These are phyloP conservation scores for Xestia rhomboidea DNA, from an alignment of 2,888 invertebrate genomes.

Conservation along the genomic window DNA sequence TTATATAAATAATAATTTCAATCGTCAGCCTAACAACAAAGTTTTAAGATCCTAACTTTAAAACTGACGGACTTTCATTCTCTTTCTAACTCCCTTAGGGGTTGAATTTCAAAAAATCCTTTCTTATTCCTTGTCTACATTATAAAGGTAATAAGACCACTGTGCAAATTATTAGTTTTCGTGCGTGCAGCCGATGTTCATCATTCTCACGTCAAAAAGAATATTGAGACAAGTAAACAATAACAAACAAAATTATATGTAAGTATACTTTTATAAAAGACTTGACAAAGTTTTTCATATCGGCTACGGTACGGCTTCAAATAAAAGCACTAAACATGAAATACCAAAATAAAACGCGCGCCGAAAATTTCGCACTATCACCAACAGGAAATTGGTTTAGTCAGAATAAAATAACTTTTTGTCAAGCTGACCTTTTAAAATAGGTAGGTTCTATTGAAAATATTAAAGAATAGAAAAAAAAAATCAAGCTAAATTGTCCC, in stretches of 20 bases:
- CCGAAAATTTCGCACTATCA: conserved; percentile 14
- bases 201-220: too few relatives aligned
- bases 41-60: too few relatives aligned
- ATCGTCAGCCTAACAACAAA: too few relatives aligned
- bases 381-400: conserved; percentile 26
- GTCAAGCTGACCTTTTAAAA: conserved; percentile 1
- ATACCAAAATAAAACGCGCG: not conserved
- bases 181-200: too few relatives aligned
- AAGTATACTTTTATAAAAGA: not conserved
- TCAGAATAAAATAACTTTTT: conserved; percentile 10
- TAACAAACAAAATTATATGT: not conserved
- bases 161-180: too few relatives aligned
- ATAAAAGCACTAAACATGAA: not conserved
- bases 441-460: not conserved
- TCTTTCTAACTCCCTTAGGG: too few relatives aligned
- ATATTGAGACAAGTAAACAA: not conserved
- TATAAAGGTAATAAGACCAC: too few relatives aligned
- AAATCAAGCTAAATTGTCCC: conserved; percentile 13
- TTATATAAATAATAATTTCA: too few relatives aligned
- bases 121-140: too few relatives aligned
- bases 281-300: not conserved
- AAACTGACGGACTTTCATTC: too few relatives aligned
- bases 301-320: not conserved
- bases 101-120: too few relatives aligned
- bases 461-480: not conserved